phyloP scores from a whole-genome alignment of 1,140 invertebrate species.

The Cryptotermes secundus region DNA sequence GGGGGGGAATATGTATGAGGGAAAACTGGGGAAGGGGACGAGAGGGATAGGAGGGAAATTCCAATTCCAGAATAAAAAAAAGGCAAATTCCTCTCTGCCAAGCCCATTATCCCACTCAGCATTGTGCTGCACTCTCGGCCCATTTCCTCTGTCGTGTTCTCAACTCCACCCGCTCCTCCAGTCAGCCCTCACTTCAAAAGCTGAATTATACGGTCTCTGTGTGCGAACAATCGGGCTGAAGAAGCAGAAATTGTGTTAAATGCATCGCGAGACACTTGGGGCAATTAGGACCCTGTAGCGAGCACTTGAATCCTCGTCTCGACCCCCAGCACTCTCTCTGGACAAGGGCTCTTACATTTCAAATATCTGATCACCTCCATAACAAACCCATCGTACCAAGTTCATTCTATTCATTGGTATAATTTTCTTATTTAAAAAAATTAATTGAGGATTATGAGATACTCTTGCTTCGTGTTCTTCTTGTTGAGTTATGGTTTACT shows the following conservation, averaged over 20 bases:
- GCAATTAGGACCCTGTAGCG: background rate
- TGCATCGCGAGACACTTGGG: background rate
- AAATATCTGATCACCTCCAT: too few relatives aligned
- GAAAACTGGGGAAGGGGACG: too few relatives aligned
- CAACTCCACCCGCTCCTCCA: background rate
- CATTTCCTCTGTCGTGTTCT: background rate
- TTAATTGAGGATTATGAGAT: too few relatives aligned
- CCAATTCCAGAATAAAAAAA: background rate
- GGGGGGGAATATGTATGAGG: background rate
- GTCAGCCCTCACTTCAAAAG: background rate
- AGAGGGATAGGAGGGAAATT: too few relatives aligned
- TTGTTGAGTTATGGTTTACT: too few relatives aligned
- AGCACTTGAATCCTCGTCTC: too few relatives aligned
- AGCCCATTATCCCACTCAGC: background rate
- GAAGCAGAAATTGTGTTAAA: background rate
- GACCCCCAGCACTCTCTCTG: too few relatives aligned
- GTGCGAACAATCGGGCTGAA: background rate
- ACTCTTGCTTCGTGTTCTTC: too few relatives aligned
- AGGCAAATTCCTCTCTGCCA: background rate
- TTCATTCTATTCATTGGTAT: too few relatives aligned
- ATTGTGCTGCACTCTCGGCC: background rate
- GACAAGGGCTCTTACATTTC: too few relatives aligned
- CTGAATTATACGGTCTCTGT: background rate
- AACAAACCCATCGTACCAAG: too few relatives aligned
- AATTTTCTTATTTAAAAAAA: too few relatives aligned